A percentile compares a stretch with the other conserved stretches of the same genome.
Conservation (phyloP, 2,888 invertebrate genomes). For the Pyrrhosoma nymphula region DNA sequence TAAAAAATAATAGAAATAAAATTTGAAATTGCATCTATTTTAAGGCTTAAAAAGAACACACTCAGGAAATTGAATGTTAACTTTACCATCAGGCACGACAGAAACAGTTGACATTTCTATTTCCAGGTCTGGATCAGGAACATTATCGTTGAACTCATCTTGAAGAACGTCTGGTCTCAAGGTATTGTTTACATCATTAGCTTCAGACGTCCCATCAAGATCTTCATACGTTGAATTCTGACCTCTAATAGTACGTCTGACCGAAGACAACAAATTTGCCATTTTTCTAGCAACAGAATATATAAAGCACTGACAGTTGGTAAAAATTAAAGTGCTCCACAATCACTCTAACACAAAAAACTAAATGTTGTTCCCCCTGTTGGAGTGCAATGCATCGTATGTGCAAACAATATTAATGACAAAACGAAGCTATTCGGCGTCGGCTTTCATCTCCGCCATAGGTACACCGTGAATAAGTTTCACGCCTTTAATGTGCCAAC, state of each 20-base stretch:
- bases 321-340: not conserved
- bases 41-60: not conserved
- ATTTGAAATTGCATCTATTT: not conserved
- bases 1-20: constrained; percentile 73
- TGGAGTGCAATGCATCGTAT: not conserved
- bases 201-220: constrained; percentile 68
- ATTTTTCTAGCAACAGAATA: not conserved
- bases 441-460: not conserved
- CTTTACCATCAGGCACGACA: constrained; percentile 88
- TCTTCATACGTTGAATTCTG: constrained; percentile 69
- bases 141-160: constrained; percentile 71
- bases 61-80: not conserved
- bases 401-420: not conserved
- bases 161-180: constrained; percentile 50
- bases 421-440: not conserved
- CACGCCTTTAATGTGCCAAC: not conserved
- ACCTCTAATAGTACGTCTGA: constrained; percentile 43
- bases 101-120: constrained; percentile 90
- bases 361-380: not conserved
- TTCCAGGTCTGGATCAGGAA: constrained; percentile 74
- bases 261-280: constrained; percentile 59
- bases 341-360: not conserved
- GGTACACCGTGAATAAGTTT: not conserved
- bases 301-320: not conserved
- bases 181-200: constrained; percentile 16